Evolutionary conservation across 30 jellyfish, hydroid and myxozoan species (phyloP).

Genomic region (Hydractinia symbiolongicarpus): DNA sequence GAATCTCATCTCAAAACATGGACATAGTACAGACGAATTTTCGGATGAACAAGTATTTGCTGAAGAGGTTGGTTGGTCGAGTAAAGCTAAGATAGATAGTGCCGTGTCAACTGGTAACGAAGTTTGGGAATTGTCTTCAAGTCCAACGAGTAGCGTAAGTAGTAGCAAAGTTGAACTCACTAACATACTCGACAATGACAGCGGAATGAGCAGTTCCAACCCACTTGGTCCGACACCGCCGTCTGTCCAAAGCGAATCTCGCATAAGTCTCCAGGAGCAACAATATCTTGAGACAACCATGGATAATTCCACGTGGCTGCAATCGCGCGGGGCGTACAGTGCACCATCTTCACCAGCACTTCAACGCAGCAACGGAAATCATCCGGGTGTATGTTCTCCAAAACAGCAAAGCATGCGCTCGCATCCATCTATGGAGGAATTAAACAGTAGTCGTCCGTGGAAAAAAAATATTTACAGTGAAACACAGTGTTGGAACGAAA

Average conservation of each 20-base stretch:
- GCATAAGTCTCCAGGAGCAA: conserved; percentile 32
- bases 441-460: conserved; percentile 63
- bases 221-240: conserved; percentile 69
- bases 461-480: conserved; percentile 24
- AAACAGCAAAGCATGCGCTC: conserved; percentile 60
- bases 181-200: conserved; percentile 82
- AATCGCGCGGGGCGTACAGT: conserved; percentile 98
- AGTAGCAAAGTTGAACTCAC: conserved; percentile 95
- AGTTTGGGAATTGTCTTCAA: conserved; percentile 87
- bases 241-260: conserved; percentile 68
- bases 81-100: conserved; percentile 6
- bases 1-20: background rate
- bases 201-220: conserved; percentile 83
- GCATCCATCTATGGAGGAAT: conserved; percentile 95
- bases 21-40: conserved; percentile 3
- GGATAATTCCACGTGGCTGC: conserved; percentile 83
- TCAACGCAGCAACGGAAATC: background rate
- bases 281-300: conserved; percentile 66
- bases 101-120: background rate
- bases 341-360: conserved; percentile 99
- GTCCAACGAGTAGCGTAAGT: conserved; percentile 99
- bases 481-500: conserved; percentile 23
- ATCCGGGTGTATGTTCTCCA: conserved; percentile 39
- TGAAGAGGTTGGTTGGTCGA: conserved; percentile 1
- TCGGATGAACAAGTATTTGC: conserved; percentile 20